Evolutionary conservation across 92 coral and sea anemone genomes (phyloP), one percentile per base, ranked within the genome.

Genomic region (Chrysogorgia sp.): DNA sequence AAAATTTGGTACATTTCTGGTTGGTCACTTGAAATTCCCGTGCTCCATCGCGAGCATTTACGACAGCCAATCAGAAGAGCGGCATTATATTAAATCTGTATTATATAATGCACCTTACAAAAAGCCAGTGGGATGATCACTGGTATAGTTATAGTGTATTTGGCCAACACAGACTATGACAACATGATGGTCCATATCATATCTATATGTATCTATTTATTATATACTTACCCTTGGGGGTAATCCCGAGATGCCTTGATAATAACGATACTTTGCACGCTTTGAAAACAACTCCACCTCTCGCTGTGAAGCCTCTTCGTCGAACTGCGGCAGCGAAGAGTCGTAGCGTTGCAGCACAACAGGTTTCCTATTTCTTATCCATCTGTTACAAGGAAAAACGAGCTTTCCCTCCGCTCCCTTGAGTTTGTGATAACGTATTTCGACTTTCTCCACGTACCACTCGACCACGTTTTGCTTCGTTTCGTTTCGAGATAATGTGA

Each of bases 381-480:
- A 96, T 10, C 99, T 96, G 72, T 96, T 88, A 31, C 93, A 85
- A 4, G 99, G 99, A 63, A 96, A 96, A 21, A 96, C 79, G 30
- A 89, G 52, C 62, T 85, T 83, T 59, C 86, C 96, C 49, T 68
- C 79, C 12, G 81, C 85, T 14, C 88, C 92, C 9, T 80, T 83
- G 10, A 55, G 75, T 20, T 86, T 86, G 77, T 89, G 90, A 13
- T 88, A 88, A 0, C 96, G 89, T 21, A 96, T 81, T 63, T 91
- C 96, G 8, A 96, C 87, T 71, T 90, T 89, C 47, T 96, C 99
- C 24, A 96, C 92, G 60, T 89, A 92, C 99, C 99, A 96, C 3
- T 92, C 97, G 1, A 96, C 99, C 60, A 90, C 69, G 48, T 87
- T 87, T 77, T 89, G 84, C 32, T 88, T 88, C 29, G 87, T 37